These are phyloP conservation scores for Rhinophrynus dorsalis DNA, from an alignment of 2,797 vertebrate species.

Conservation along the genomic window DNA sequence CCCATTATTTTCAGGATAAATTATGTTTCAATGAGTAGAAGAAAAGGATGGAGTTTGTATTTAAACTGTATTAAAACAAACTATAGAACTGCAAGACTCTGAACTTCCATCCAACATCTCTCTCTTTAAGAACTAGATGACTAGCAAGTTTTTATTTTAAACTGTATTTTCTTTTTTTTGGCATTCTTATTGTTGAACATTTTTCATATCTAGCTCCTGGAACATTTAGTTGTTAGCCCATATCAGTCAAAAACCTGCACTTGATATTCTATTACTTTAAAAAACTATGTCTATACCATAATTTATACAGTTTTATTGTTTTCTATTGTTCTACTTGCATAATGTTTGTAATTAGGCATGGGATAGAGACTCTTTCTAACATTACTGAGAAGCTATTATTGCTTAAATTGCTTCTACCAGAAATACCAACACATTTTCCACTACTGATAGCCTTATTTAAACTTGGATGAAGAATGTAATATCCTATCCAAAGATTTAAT, in stretches of 20 bases:
- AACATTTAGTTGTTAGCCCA: slow-evolving; percentile 17
- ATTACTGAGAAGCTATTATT: not conserved
- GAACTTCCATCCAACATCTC: slow-evolving; percentile 30
- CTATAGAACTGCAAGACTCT: slow-evolving; percentile 17
- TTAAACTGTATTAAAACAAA: slow-evolving; percentile 13
- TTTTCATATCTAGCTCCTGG: slow-evolving; percentile 29
- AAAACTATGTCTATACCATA: not conserved
- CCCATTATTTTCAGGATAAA: slow-evolving; percentile 26
- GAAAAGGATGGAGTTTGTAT: slow-evolving; percentile 34
- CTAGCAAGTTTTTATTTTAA: slow-evolving; percentile 32
- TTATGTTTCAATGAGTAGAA: slow-evolving; percentile 18
- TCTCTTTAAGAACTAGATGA: slow-evolving; percentile 28
- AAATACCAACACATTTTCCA: not conserved
- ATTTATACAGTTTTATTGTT: slow-evolving; percentile 1
- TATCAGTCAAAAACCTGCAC: slow-evolving; percentile 9
- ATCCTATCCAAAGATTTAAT: not conserved
- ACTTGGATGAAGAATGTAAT: not conserved
- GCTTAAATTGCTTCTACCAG: not conserved
- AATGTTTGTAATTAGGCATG: not conserved
- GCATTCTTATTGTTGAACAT: slow-evolving; percentile 12
- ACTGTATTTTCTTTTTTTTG: slow-evolving; percentile 18
- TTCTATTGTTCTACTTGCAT: not conserved
- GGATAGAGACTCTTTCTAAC: not conserved
- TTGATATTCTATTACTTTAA: not conserved
- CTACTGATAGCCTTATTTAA: slow-evolving; percentile 11